phyloP scores from a whole-genome alignment of 2,888 invertebrate species.

The Nemotelus pantherinus region DNA sequence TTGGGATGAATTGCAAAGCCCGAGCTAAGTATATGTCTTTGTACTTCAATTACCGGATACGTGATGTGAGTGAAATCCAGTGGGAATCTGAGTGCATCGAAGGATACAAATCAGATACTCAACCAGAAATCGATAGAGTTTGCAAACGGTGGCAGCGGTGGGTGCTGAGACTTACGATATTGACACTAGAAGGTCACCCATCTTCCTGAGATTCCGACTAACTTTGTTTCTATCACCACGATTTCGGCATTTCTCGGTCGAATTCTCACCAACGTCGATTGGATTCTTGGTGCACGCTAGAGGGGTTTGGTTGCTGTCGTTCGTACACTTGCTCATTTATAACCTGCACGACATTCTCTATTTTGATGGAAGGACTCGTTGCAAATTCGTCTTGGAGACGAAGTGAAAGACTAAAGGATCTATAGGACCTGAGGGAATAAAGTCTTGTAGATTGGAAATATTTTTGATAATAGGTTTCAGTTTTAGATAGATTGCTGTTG shows the following conservation, averaged over 20 bases:
- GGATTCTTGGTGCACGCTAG: too few relatives aligned
- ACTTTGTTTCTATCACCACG: constrained; percentile 40
- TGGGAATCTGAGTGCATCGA: constrained; percentile 45
- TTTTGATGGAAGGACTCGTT: constrained; percentile 39
- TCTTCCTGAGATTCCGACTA: constrained; percentile 13
- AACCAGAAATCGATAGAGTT: constrained; percentile 1
- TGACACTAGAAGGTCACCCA: constrained; percentile 17
- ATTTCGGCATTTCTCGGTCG: constrained; percentile 13
- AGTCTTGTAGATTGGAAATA: constrained; percentile 42
- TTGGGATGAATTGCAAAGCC: constrained; percentile 44
- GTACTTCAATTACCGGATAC: constrained; percentile 46
- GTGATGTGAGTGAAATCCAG: constrained; percentile 46
- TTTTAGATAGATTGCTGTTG: constrained; percentile 39
- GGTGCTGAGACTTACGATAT: background rate
- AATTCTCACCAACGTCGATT: constrained; percentile 1
- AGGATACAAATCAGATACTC: constrained; percentile 43
- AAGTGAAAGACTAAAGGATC: constrained; percentile 19
- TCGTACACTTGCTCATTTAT: constrained; percentile 17
- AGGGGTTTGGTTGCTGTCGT: background rate
- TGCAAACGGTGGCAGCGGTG: constrained; percentile 5
- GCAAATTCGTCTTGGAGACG: background rate
- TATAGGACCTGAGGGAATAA: constrained; percentile 36
- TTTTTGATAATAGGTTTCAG: constrained; percentile 45
- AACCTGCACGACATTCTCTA: constrained; percentile 31
- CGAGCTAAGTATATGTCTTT: constrained; percentile 45